Conservation (phyloP, 2,113 vertebrate species). For the Camelus bactrianus region DNA sequence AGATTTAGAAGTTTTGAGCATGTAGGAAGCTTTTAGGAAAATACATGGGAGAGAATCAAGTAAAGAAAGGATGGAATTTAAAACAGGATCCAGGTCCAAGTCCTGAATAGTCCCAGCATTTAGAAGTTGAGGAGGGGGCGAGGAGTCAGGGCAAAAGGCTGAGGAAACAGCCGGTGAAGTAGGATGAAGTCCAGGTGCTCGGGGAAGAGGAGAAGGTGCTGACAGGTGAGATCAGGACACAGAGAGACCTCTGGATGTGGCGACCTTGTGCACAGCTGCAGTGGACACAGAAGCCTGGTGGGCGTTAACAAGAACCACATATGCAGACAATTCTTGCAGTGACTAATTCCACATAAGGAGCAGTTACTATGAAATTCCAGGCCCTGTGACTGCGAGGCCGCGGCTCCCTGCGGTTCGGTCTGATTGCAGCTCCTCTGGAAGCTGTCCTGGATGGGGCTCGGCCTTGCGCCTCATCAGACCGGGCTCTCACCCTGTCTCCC, state of each 20-base stretch:
- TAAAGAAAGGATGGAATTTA: not conserved
- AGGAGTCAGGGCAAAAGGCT: not conserved
- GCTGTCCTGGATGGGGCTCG: not conserved
- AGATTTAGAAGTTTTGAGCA: not conserved
- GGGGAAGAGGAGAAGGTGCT: too few species aligned
- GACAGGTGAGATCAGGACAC: not conserved
- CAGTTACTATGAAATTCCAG: not conserved
- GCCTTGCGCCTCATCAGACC: not conserved
- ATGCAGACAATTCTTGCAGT: not conserved
- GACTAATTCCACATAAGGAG: not conserved
- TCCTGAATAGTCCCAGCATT: not conserved
- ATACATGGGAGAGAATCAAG: not conserved
- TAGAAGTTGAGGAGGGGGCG: not conserved
- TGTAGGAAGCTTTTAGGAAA: not conserved
- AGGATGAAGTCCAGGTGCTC: not conserved
- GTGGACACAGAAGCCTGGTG: not conserved
- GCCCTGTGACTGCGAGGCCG: not conserved
- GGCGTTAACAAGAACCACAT: not conserved
- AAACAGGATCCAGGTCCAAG: not conserved
- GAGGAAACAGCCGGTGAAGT: rapidly evolving
- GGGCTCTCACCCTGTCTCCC: not conserved
- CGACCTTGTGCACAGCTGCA: not conserved
- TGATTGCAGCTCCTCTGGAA: not conserved
- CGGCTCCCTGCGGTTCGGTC: not conserved
- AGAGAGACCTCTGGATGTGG: too few species aligned